A percentile compares a stretch with the other conserved stretches of the same genome.
Evolutionary conservation across 2,113 vertebrate species (phyloP).

Genomic region (Tragelaphus scriptus): DNA sequence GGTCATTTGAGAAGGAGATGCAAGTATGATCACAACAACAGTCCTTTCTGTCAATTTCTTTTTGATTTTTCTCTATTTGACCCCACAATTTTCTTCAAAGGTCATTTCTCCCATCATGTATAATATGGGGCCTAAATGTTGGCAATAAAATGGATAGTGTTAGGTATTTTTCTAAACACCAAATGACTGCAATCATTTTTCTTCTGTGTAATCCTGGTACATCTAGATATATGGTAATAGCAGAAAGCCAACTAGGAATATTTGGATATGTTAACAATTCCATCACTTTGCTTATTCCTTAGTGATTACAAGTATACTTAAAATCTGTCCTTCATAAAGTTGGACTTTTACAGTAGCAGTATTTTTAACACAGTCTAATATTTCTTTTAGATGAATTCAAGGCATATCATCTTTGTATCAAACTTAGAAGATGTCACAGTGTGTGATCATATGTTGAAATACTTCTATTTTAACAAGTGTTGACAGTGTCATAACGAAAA

Average conservation of each 20-base stretch:
- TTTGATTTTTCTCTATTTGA: neutral
- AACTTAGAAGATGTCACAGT: constrained; percentile 5
- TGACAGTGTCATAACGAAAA: neutral
- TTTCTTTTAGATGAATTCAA: constrained; percentile 38
- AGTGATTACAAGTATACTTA: neutral
- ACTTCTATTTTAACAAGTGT: constrained; percentile 33
- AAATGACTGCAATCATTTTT: neutral
- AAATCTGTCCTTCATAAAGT: neutral
- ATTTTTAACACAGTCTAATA: constrained; percentile 8
- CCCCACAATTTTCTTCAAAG: constrained; percentile 46
- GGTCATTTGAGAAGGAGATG: neutral
- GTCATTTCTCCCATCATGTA: neutral
- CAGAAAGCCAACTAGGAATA: neutral
- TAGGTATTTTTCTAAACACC: constrained; percentile 14
- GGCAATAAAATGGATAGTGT: constrained; percentile 48
- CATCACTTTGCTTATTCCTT: constrained; percentile 11
- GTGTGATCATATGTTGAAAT: constrained; percentile 20
- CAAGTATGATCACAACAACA: neutral
- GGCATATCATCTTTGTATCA: neutral
- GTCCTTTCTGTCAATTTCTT: neutral
- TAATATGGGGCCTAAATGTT: constrained; percentile 40
- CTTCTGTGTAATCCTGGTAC: neutral
- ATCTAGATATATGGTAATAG: neutral
- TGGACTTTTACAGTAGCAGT: neutral
- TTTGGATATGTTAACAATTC: neutral